These are phyloP conservation scores for Uria aalge DNA, from an alignment of 2,113 vertebrate species.

Conservation along the genomic window DNA sequence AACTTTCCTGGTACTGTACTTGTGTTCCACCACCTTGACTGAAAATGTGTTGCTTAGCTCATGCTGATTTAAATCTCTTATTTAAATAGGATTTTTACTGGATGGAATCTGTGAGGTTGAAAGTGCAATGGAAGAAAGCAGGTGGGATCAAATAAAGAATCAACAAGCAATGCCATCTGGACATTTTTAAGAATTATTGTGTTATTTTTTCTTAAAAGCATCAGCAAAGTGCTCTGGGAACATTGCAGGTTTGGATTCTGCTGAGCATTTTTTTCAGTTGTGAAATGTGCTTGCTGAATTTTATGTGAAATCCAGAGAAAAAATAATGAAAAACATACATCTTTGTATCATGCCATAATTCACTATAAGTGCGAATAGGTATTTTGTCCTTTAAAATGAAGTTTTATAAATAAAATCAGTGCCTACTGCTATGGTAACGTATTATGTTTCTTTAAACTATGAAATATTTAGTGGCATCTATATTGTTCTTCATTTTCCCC, in stretches of 20 bases:
- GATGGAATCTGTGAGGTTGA: neutral
- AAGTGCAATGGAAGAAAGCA: neutral
- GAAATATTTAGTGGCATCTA: neutral
- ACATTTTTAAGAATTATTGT: neutral
- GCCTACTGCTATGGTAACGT: neutral
- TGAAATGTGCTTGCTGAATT: neutral
- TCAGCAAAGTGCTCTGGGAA: neutral
- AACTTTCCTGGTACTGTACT: neutral
- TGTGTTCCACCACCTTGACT: neutral
- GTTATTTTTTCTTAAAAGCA: neutral
- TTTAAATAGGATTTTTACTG: neutral
- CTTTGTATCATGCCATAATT: neutral
- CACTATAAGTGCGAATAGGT: neutral
- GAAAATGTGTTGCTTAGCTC: neutral
- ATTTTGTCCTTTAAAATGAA: neutral
- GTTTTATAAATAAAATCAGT: neutral
- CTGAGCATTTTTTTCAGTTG: neutral
- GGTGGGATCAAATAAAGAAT: neutral
- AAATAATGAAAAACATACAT: neutral
- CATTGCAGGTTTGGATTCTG: neutral
- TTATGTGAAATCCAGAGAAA: neutral
- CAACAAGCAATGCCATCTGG: rapidly evolving
- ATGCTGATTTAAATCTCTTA: neutral
- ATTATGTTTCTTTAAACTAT: neutral
- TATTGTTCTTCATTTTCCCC: neutral